Conservation (phyloP, 2,888 invertebrate genomes). For the Rhopalosiphum nymphaeae region DNA sequence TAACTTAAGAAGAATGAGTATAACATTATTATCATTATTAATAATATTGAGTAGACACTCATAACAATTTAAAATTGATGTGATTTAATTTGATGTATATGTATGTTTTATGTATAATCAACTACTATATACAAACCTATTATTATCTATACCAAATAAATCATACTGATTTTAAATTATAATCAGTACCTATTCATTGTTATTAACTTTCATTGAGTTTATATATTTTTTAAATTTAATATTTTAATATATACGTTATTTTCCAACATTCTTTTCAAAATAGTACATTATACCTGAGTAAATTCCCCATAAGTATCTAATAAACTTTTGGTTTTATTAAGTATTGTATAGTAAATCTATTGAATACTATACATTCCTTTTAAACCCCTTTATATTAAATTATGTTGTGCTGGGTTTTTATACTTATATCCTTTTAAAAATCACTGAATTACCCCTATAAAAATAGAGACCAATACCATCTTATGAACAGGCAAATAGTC, state of each 20-base stretch:
- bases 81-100: too few species aligned
- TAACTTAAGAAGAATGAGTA: too few species aligned
- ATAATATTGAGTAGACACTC: too few species aligned
- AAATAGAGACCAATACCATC: not conserved
- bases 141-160: not conserved
- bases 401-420: conserved; percentile 24
- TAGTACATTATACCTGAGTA: not conserved
- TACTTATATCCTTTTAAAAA: conserved; percentile 11
- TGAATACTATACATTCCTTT: conserved; percentile 19
- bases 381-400: not conserved
- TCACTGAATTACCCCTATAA: conserved; percentile 4
- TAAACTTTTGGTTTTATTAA: conserved; percentile 7
- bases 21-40: too few species aligned
- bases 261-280: not conserved
- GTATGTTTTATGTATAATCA: too few species aligned
- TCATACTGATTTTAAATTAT: not conserved
- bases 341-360: not conserved
- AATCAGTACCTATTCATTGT: not conserved
- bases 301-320: not conserved
- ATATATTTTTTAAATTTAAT: not conserved
- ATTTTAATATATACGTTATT: not conserved
- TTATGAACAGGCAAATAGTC: too few species aligned
- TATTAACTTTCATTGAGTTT: not conserved
- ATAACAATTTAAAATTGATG: too few species aligned
- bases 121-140: not conserved